Evolutionary conservation across 2,888 invertebrate species (phyloP), one percentile per base, ranked within the genome.

Genomic region (Pristionchus maxplancki): DNA sequence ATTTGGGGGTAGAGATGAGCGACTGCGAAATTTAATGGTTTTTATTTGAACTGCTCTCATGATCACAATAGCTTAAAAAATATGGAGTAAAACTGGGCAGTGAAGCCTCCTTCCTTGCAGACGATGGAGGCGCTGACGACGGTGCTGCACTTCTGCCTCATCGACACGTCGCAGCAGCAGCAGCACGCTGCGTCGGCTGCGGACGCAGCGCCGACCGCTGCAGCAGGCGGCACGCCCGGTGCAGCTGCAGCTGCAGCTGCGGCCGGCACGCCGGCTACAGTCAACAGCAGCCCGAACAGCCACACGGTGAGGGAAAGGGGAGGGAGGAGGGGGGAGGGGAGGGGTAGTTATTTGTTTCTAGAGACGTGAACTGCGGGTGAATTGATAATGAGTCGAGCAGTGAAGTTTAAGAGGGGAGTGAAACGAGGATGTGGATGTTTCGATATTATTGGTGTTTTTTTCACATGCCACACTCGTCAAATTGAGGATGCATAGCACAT

Each of bases 101-200:
- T 48, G 44, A 6, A 48, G 44, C 44, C 44, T 64, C 24, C 37
- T 31, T 0, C 17, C 3, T 87, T 90, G 88, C 74, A 91, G 92
- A 89, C 92, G 6, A 89, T 94, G 40, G 94, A 94, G 89, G 90
- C 93, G 0, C 89, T 94, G 53, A 94, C 93, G 40, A 92, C 94
- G 11, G 90, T 94, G 13, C 89, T 94, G n/a, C 94, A 94, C 89
- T 94, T 93, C 89, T 93, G 94, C 84, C 89, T 94, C 81, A 90
- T 93, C 48, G 94, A 93, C 81, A 90, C 90, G 64, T 74, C 78
- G 20, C 62, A 74, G 37, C 31, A 37, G 64, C 40, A 5, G 15
- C 13, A 48, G 8, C n/a, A 48, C 24, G 37, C 87, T 4, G 74
- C n/a, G n/a, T n/a, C 15, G 24, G 50, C 50, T 1, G 17, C 78